phyloP scores from a whole-genome alignment of 2,113 vertebrate genomes.

The Vireo altiloquus region DNA sequence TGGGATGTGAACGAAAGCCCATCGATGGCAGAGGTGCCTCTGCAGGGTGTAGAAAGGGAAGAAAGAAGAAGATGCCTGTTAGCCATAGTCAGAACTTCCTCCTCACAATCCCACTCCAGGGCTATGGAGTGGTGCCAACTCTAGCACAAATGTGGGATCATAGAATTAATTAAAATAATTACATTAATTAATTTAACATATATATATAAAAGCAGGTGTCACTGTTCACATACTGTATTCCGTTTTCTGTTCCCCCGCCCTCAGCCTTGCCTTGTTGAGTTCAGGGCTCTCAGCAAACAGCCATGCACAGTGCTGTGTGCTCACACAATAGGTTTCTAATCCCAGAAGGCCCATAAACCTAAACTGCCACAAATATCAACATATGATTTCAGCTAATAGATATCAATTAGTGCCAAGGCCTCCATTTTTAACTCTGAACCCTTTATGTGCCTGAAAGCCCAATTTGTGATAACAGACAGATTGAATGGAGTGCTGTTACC shows the following conservation, averaged over 20 bases:
- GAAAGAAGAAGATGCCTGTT: not conserved
- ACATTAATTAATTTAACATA: no score
- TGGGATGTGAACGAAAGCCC: not conserved
- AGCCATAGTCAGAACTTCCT: not conserved
- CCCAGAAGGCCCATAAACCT: not conserved
- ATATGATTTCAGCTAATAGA: not conserved
- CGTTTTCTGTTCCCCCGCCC: not conserved
- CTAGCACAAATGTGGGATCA: not conserved
- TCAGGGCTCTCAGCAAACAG: not conserved
- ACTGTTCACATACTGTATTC: not conserved
- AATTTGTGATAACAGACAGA: not conserved
- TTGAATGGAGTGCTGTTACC: not conserved
- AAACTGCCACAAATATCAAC: not conserved
- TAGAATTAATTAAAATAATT: not conserved
- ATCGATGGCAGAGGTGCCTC: not conserved
- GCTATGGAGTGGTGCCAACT: not conserved
- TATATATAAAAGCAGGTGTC: rapidly evolving
- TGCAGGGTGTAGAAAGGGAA: not conserved
- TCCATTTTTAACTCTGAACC: not conserved
- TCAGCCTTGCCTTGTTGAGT: not conserved
- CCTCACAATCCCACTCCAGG: not conserved
- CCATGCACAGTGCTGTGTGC: not conserved
- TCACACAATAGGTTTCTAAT: not conserved
- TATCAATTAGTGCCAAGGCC: not conserved
- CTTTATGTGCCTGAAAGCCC: not conserved